Conservation (phyloP, 1,140 invertebrate genomes). For the Linepithema humile region DNA sequence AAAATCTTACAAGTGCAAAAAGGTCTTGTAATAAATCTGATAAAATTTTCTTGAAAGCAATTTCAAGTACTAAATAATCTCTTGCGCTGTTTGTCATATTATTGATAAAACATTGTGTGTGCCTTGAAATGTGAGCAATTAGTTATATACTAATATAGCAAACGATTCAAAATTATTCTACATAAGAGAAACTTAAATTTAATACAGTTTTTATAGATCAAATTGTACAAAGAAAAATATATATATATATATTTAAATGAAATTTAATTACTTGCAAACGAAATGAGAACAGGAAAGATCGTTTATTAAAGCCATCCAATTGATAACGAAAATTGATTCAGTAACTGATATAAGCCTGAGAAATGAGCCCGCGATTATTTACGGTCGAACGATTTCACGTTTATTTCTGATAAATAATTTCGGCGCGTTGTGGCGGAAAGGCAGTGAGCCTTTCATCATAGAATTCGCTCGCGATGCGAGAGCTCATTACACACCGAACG, state of each 20-base stretch:
- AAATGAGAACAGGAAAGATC: not conserved
- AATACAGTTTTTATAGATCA: not conserved
- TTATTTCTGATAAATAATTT: constrained; percentile 58
- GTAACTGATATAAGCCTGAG: constrained; percentile 33
- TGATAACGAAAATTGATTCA: constrained; percentile 28
- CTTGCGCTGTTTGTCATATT: not conserved
- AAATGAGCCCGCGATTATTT: constrained; percentile 34
- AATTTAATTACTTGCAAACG: not conserved
- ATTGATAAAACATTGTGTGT: not conserved
- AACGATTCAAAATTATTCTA: not conserved
- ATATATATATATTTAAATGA: not conserved
- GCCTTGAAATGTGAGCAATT: not conserved
- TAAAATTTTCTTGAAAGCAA: not conserved
- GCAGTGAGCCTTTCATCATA: constrained; percentile 50
- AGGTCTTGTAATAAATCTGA: not conserved
- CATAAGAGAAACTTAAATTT: not conserved
- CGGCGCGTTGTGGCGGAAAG: constrained; percentile 49
- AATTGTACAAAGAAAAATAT: not conserved
- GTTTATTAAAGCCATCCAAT: not conserved
- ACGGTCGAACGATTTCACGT: constrained; percentile 24
- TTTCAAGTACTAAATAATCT: no score
- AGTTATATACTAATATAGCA: not conserved
- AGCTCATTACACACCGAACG: constrained; percentile 47
- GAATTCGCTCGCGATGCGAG: constrained; percentile 50
- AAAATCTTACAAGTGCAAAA: not conserved